Conservation (phyloP, 2,888 invertebrate genomes). For the Rotaria macrura region DNA sequence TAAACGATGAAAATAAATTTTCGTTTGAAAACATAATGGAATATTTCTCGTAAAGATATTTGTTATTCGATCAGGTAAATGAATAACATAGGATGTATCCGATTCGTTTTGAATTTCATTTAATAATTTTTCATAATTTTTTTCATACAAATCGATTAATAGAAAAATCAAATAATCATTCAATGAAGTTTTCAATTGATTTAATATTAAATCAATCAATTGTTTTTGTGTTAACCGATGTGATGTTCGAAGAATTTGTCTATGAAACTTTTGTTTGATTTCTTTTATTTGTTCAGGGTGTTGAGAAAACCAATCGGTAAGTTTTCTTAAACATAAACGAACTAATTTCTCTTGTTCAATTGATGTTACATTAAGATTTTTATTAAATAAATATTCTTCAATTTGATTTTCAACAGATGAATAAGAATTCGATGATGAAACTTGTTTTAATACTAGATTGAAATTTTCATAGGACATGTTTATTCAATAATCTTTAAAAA, state of each 20-base stretch:
- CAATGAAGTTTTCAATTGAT: background rate
- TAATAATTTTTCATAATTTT: background rate
- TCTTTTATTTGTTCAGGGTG: background rate
- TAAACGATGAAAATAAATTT: background rate
- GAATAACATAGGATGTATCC: background rate
- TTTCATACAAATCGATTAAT: background rate
- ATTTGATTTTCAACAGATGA: background rate
- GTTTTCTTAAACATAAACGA: conserved; percentile 15
- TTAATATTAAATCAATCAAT: background rate
- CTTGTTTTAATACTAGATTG: background rate
- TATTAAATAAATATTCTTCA: background rate
- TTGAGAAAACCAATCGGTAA: background rate
- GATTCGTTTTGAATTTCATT: background rate
- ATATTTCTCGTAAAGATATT: background rate
- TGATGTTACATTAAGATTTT: background rate
- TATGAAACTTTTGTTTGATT: background rate
- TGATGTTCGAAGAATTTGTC: background rate
- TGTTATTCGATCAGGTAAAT: background rate
- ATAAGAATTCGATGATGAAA: background rate
- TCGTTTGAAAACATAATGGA: background rate
- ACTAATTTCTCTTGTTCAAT: background rate
- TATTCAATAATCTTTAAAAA: too few species aligned
- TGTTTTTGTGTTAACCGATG: background rate
- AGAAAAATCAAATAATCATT: background rate
- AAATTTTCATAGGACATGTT: background rate